Evolutionary conservation across 2,113 vertebrate genomes (phyloP).

Genomic region (Poecile atricapillus): DNA sequence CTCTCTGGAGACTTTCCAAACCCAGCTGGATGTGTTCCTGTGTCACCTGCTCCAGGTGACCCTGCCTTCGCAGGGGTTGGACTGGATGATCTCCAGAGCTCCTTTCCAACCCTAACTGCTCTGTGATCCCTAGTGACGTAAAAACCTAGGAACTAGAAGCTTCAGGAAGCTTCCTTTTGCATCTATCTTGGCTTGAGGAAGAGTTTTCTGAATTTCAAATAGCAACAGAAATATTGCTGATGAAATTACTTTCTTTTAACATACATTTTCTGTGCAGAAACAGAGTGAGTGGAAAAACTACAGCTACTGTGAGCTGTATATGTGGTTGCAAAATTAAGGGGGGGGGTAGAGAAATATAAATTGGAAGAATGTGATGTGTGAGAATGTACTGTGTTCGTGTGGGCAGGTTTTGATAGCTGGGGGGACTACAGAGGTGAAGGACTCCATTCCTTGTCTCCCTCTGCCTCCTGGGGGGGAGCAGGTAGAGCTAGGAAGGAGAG

Average conservation of each 20-base stretch:
- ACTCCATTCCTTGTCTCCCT: neutral
- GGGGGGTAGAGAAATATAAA: neutral
- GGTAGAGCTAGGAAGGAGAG: neutral
- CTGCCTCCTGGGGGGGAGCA: rapidly evolving
- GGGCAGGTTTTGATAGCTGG: neutral
- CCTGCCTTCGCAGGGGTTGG: neutral
- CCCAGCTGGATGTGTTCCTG: rapidly evolving
- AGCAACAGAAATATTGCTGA: neutral
- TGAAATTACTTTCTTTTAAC: neutral
- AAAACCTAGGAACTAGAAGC: neutral
- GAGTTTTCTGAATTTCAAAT: neutral
- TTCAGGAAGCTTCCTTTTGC: neutral
- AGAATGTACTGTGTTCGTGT: neutral
- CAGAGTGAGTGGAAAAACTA: neutral
- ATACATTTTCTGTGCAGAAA: neutral
- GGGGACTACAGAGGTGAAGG: no score
- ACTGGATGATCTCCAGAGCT: neutral
- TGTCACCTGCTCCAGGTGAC: neutral
- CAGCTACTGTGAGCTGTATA: neutral
- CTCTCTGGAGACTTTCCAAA: neutral
- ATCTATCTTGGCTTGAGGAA: neutral
- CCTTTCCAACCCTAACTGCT: neutral
- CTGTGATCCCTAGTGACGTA: neutral
- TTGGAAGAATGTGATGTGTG: neutral
- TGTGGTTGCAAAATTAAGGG: neutral